Evolutionary conservation across 2,888 invertebrate species (phyloP).

Genomic region (Pseudococcus longispinus): DNA sequence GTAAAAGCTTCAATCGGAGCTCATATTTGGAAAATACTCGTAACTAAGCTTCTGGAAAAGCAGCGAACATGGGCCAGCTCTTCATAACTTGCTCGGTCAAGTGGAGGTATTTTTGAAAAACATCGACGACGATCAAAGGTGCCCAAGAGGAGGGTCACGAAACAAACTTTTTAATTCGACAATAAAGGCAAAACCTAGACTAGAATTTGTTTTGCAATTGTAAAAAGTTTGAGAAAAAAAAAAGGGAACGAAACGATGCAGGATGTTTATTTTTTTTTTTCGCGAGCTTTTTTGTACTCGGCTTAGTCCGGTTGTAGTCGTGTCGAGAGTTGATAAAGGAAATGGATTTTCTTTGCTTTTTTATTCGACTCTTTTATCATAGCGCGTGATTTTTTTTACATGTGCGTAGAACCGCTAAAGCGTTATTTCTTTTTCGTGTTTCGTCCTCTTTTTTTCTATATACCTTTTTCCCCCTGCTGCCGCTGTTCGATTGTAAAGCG

Average conservation of each 20-base stretch:
- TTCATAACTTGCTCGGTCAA: too few species aligned
- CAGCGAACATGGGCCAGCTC: too few species aligned
- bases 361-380: not conserved
- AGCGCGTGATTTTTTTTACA: not conserved
- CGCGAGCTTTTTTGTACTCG: not conserved
- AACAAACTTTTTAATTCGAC: not conserved
- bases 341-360: conserved; percentile 16
- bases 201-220: not conserved
- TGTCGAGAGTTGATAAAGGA: conserved; percentile 22
- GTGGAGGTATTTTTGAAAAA: too few species aligned
- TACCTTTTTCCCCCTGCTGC: not conserved
- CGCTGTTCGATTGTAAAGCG: not conserved
- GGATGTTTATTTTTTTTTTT: not conserved
- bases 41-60: not conserved
- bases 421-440: not conserved
- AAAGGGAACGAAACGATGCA: not conserved
- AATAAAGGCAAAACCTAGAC: not conserved
- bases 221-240: not conserved
- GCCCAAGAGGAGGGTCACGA: too few species aligned
- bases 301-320: not conserved
- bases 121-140: too few species aligned
- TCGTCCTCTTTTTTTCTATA: not conserved
- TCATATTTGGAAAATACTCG: not conserved
- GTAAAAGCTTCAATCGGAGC: not conserved
- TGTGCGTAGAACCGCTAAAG: not conserved